Evolutionary conservation across 1,140 invertebrate species (phyloP).

Genomic region (Monochamus saltuarius): DNA sequence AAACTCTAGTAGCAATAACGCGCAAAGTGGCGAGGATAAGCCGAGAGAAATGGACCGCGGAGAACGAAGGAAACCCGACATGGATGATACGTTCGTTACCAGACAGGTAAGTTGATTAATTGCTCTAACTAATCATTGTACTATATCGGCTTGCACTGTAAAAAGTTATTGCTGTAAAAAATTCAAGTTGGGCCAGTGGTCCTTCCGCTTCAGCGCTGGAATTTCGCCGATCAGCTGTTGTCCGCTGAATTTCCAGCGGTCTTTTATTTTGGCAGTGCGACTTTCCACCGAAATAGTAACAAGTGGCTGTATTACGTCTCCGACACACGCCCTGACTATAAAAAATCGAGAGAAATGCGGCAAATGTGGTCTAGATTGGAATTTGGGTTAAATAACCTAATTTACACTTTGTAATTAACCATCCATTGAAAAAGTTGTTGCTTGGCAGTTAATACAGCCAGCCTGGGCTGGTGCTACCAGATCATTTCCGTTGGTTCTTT

Average conservation of each 20-base stretch:
- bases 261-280: constrained; percentile 4
- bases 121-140: background rate
- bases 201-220: background rate
- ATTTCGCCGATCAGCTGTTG: constrained; percentile 6
- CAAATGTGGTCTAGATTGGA: no score
- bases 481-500: no score
- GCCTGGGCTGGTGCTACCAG: no score
- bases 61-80: constrained; percentile 28
- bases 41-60: constrained; percentile 34
- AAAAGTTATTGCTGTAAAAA: background rate
- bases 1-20: constrained; percentile 33
- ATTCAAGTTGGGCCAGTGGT: background rate
- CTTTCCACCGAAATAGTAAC: constrained; percentile 8
- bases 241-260: no score
- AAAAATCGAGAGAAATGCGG: no score
- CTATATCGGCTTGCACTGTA: background rate
- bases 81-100: constrained; percentile 34
- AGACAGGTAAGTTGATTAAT: constrained; percentile 34
- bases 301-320: constrained; percentile 4
- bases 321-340: no score
- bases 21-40: constrained; percentile 25
- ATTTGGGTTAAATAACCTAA: no score
- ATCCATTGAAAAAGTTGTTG: no score
- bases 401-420: no score
- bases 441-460: no score